Evolutionary conservation across 2,888 invertebrate species (phyloP), one percentile per base, ranked within the genome.

Genomic region (Petrophora chlorosata): DNA sequence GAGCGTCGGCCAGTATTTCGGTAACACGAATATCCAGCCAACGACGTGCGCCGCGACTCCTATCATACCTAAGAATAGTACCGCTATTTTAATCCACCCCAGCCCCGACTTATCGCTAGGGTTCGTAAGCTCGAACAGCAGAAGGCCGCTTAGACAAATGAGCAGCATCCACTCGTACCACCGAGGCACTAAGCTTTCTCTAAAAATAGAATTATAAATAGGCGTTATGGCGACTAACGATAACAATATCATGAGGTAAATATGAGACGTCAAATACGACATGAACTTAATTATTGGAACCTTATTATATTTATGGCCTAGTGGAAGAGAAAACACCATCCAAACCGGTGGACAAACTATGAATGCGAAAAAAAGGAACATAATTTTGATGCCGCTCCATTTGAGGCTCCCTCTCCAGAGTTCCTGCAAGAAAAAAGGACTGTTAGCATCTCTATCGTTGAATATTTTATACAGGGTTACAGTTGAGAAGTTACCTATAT

Each of bases 211-310:
- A 77, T 79, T 89, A 84, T 96, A 95, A 56, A 96, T 94, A 39
- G 97, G 97, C 53, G 96, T 96, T 59, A 97, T 97, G 29, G 95
- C 97, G 50, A 97, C 97, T 67, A 99, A 92, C 64, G 97, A 94
- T 66, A 99, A 93, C 70, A 99, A 94, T 59, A 97, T 89, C 95
- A 99, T 98, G 64, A 99, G 94, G 88, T 99, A 99, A 70, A 99
- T 95, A 89, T 99, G 99, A 4, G 99, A 99, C 14, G 99, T 99
- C 69, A 99, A 93, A 88, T 99, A 99, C 30, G 99, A 98, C 96
- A 99, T 99, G 90, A 99, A 99, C 90, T 99, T 99, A 76, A 99
- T 98, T 76, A 99, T 99, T 48, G 99, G 99, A 72, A 99, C 97
- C 92, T 98, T 97, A 92, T 98, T 97, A 90, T 96, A 98, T 85